Base-by-base conservation (phyloP, 2,797 vertebrate species). In the Arrhamphus sclerolepis region DNA sequence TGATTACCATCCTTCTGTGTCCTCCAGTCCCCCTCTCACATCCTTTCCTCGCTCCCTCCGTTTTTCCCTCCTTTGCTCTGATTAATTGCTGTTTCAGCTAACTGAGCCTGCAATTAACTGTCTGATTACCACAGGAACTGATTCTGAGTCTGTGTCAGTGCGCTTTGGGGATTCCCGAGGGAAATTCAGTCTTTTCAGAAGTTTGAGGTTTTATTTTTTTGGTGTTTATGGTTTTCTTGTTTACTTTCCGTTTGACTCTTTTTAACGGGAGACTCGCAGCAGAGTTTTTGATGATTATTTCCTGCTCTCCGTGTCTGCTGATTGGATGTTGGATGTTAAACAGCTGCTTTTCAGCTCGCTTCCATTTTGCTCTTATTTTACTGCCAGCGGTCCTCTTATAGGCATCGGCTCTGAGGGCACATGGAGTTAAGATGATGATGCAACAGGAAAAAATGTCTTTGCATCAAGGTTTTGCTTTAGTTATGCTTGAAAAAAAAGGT, bases 101-200 rank as follows among this genome's bases (percentile, higher is more conserved):
- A 77, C 58, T 71, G 63, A 80, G 72, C 3, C 72, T 77, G 70
- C 78, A 89, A 87, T 89, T 86, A 87, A 77, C 69, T 57, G 62
- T 78, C 78, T 86, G 80, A 87, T 89, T 84, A 83, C 75, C 16
- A 58, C 76, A 75, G 80, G 62, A 79, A 73, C 51, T 46, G 21
- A 41, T 28, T 72, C 0, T 41, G 24, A 62, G 42, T 53, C 46
- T 31, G 31, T 34, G 46, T 31, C 62, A 54, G 51, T 66, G 50
- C 39, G 57, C 50, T 60, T 51, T 22, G 60, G 73, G 78, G 65
- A 67, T 71, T 85, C 71, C 78, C 70, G 0, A 7, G 69, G 72
- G 81, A 58, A 73, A 40, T 54, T 76, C 52, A 40, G 10, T 56
- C 18, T 31, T 16, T 31, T 69, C 11, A 42, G 29, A 44, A 19